These are phyloP conservation scores for Sialis fuliginosa DNA, from an alignment of 2,888 invertebrate genomes.

Conservation along the genomic window DNA sequence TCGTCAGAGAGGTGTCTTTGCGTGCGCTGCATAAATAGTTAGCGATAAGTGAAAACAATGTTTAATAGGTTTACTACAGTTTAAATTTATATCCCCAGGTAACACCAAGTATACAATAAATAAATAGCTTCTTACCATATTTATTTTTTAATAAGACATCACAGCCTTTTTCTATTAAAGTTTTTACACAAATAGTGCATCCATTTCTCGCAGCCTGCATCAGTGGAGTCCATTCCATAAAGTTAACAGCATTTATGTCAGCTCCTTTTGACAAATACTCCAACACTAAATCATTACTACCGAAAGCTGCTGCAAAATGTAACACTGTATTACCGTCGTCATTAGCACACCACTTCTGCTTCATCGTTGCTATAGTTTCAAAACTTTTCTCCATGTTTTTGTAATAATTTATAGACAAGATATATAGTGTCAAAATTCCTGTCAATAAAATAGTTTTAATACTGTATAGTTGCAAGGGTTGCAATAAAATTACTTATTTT, in stretches of 20 bases:
- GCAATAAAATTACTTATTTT: no score
- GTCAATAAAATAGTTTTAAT: no score
- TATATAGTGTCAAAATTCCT: no score
- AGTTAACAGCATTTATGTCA: conserved; percentile 1
- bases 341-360: conserved; percentile 13
- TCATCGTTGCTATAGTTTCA: no score
- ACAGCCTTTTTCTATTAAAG: conserved; percentile 1
- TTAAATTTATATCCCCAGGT: background rate
- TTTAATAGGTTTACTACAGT: no score
- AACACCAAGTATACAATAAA: background rate
- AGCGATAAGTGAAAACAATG: no score
- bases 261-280: conserved; percentile 9
- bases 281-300: conserved; percentile 13
- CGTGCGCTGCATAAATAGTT: no score
- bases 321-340: conserved; percentile 20
- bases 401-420: no score
- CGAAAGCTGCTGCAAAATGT: conserved; percentile 18
- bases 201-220: conserved; percentile 4
- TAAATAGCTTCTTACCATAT: conserved; percentile 2
- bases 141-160: conserved; percentile 2
- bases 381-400: no score
- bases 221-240: conserved; percentile 4
- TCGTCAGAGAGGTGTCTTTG: no score
- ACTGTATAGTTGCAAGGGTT: no score
- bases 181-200: conserved; percentile 1